These are phyloP conservation scores for Watsonalla binaria DNA, from an alignment of 2,888 invertebrate species.

Conservation along the genomic window DNA sequence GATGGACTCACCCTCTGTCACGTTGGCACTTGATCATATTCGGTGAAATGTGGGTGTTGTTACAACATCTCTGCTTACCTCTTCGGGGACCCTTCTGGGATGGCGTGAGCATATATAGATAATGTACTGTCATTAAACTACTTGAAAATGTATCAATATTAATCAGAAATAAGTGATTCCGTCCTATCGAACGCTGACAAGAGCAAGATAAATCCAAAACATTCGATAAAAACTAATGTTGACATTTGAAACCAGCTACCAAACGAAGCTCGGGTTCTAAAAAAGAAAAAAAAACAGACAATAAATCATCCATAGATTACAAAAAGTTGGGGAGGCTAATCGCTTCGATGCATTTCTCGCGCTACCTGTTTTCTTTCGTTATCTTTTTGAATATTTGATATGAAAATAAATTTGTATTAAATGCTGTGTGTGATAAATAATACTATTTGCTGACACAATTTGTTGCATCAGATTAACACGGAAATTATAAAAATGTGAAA, in stretches of 20 bases:
- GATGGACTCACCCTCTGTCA: no score
- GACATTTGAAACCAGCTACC: constrained; percentile 41
- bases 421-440: no score
- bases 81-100: no score
- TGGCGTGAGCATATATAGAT: no score
- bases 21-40: no score
- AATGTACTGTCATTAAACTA: not conserved
- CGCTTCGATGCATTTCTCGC: constrained; percentile 46
- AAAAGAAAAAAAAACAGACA: constrained; percentile 32
- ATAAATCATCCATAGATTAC: constrained; percentile 41
- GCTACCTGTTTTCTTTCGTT: constrained; percentile 52
- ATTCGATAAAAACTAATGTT: constrained; percentile 34
- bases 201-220: constrained; percentile 14
- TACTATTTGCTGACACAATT: no score
- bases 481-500: no score
- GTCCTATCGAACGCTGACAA: constrained; percentile 8
- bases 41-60: no score
- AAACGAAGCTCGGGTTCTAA: constrained; percentile 17
- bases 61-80: no score
- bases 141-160: constrained; percentile 4
- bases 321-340: constrained; percentile 50
- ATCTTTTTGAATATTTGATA: not conserved
- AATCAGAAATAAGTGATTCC: constrained; percentile 9
- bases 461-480: no score
- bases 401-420: no score